Conservation (phyloP, 2,113 vertebrate genomes). For the Tursiops truncatus region DNA sequence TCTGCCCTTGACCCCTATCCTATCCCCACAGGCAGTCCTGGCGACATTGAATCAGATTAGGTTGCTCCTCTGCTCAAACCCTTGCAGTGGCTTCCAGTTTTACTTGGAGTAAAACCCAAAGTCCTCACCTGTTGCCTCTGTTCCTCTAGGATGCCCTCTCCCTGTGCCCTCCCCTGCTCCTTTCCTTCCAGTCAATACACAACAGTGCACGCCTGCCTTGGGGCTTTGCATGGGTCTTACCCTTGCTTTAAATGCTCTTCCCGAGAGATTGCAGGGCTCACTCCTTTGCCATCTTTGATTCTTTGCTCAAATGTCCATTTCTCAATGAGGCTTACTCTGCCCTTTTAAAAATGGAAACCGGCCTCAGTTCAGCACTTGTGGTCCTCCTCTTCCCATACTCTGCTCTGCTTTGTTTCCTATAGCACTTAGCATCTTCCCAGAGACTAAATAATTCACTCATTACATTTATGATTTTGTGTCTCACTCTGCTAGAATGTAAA, state of each 20-base stretch:
- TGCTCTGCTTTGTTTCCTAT: background rate
- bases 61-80: background rate
- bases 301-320: background rate
- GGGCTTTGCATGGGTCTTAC: background rate
- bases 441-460: background rate
- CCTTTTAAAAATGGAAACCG: background rate
- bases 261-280: rapidly evolving
- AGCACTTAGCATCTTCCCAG: background rate
- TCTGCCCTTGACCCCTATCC: background rate
- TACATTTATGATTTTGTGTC: background rate
- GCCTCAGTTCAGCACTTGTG: background rate
- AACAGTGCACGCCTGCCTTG: no score
- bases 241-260: background rate
- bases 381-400: background rate
- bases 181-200: background rate
- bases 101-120: background rate
- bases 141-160: background rate
- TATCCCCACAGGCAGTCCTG: background rate
- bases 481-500: background rate
- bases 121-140: background rate
- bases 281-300: background rate
- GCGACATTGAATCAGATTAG: background rate
- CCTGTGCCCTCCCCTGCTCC: background rate
- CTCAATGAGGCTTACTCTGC: background rate
- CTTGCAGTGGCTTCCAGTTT: background rate